Base-by-base conservation (phyloP, 2,888 invertebrate species). In the Sisyra terminalis region DNA sequence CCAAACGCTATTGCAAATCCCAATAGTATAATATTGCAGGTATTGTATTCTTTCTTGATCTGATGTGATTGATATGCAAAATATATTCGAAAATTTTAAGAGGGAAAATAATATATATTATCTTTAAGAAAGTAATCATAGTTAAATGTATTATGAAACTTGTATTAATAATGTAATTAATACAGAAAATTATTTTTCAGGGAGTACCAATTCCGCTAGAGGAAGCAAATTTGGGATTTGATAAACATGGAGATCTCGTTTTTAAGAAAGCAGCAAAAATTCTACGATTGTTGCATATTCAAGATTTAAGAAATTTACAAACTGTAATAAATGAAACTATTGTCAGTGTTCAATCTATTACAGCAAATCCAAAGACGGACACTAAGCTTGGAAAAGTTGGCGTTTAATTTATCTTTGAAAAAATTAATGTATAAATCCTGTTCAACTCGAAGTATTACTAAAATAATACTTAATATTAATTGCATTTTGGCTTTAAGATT, bases 351-450 rank as follows among this genome's bases (percentile, higher is more conserved):
- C 98, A 98, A 66, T 75, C 68, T 47, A 69, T 97, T 2, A 97
- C 97, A 1, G 96, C 96, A 3, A 84, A 97, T 68, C 97, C 96
- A 2, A 90, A 90, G 65, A 97, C 96, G 47, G 93, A 97, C 57
- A 88, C 92, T 0, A 82, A 79, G 58, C 66, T 97, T 38, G 96
- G 96, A 41, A 84, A 87, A 73, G 93, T 96, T 50, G 96, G 96
- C 48, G 65, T 62, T 53, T 75, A 64, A 62, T 51, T 44, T 40
- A n/a, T n/a, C n/a, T n/a, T n/a, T n/a, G n/a, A n/a, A n/a, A n/a
- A n/a, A n/a, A n/a, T n/a, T n/a, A n/a, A n/a, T n/a, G n/a, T n/a
- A n/a, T n/a, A n/a, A n/a, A n/a, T n/a, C n/a, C n/a, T n/a, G n/a
- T n/a, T n/a, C n/a, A n/a, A n/a, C n/a, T n/a, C n/a, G n/a, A n/a